Evolutionary conservation across 2,113 vertebrate species (phyloP).

Genomic region (Tenrec ecaudatus): DNA sequence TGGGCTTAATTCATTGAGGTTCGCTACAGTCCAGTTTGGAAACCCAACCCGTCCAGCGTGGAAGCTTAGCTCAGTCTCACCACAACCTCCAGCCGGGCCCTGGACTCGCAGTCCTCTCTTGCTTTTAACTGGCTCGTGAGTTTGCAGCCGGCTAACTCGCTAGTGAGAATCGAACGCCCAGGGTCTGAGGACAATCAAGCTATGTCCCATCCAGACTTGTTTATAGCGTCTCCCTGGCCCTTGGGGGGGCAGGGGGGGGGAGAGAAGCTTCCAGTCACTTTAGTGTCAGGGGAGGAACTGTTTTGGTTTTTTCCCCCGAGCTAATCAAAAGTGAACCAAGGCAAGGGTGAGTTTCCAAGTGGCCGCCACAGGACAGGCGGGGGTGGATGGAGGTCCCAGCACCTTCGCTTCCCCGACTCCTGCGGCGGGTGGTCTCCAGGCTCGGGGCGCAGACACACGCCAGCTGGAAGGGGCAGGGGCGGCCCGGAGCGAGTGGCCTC

Average conservation of each 20-base stretch:
- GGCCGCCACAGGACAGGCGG: neutral
- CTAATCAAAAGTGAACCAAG: neutral
- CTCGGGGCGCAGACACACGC: too few species aligned
- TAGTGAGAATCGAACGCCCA: too few species aligned
- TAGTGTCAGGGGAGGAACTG: neutral
- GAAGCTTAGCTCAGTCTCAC: neutral
- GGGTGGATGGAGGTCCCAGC: neutral
- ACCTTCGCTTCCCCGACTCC: fast-evolving
- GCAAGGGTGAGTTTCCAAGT: neutral
- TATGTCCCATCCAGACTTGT: neutral
- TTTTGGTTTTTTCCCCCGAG: neutral
- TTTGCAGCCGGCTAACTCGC: too few species aligned
- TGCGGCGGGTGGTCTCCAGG: neutral
- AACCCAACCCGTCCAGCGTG: neutral
- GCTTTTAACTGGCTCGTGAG: neutral
- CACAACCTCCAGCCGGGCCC: neutral
- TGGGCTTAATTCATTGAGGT: neutral
- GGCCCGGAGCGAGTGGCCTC: too few species aligned
- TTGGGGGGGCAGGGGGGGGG: too few species aligned
- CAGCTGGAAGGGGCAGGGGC: too few species aligned
- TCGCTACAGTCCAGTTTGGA: neutral
- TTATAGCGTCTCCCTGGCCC: neutral
- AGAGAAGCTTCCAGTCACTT: neutral
- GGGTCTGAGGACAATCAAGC: too few species aligned
- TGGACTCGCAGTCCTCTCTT: neutral